Conservation (phyloP, 2,113 vertebrate species). For the Pseudopodoces humilis region DNA sequence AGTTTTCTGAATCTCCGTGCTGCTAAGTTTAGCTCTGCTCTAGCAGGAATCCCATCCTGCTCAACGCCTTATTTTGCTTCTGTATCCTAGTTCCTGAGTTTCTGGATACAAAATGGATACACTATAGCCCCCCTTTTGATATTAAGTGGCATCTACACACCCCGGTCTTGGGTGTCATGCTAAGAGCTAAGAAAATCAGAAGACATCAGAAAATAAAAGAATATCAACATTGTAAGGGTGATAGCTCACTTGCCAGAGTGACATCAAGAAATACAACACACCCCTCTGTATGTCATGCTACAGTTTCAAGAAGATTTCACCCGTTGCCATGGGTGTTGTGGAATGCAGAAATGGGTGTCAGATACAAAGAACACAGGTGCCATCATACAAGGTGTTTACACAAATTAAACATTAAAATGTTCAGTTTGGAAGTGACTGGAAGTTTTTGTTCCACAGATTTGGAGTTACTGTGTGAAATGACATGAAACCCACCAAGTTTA, state of each 20-base stretch:
- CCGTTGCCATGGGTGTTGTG: background rate
- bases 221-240: background rate
- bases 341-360: background rate
- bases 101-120: background rate
- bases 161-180: background rate
- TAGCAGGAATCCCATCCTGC: background rate
- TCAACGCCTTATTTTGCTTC: background rate
- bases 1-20: background rate
- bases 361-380: background rate
- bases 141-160: background rate
- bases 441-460: background rate
- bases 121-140: background rate
- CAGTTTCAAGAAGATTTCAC: background rate
- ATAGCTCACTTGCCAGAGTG: background rate
- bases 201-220: background rate
- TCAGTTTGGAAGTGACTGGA: background rate
- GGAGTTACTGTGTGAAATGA: background rate
- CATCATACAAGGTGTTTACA: background rate
- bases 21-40: background rate
- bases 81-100: background rate
- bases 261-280: background rate
- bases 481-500: background rate
- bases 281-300: background rate
- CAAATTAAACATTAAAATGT: background rate
- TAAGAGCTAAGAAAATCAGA: background rate